These are phyloP conservation scores for Paraplagusia blochii DNA, from an alignment of 2,113 vertebrate genomes.

Conservation along the genomic window DNA sequence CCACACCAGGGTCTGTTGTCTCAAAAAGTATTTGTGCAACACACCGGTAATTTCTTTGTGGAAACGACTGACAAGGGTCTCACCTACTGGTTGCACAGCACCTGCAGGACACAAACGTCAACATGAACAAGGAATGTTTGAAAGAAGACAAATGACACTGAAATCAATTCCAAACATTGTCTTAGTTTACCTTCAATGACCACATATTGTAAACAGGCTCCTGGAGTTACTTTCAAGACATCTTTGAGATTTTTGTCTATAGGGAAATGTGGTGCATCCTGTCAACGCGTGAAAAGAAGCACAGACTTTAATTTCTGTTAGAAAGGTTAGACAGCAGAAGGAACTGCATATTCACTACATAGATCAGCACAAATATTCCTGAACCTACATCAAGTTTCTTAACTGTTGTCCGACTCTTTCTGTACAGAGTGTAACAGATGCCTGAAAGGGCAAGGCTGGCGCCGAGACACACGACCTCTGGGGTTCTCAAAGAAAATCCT, in stretches of 20 bases:
- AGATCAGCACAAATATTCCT: not conserved
- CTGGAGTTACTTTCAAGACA: conserved; percentile 75
- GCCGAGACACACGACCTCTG: conserved; percentile 78
- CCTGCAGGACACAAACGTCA: conserved; percentile 61
- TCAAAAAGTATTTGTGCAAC: conserved; percentile 82
- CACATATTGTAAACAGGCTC: conserved; percentile 79
- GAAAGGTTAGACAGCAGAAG: not conserved
- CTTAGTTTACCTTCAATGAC: conserved; percentile 83
- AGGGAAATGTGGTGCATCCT: conserved; percentile 81
- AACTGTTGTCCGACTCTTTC: conserved; percentile 69
- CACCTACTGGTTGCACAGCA: conserved; percentile 74
- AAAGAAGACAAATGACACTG: not conserved
- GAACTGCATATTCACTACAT: not conserved
- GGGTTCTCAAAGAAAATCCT: conserved; percentile 49
- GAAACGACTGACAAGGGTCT: conserved; percentile 78
- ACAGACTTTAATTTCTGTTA: too few species aligned
- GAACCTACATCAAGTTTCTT: conserved; percentile 76
- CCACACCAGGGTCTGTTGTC: conserved; percentile 85
- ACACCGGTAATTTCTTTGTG: conserved; percentile 79
- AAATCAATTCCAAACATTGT: too few species aligned
- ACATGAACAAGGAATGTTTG: not conserved
- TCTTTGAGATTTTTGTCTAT: conserved; percentile 72
- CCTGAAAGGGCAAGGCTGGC: conserved; percentile 80
- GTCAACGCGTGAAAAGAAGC: conserved; percentile 30
- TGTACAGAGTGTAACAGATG: conserved; percentile 81